A percentile compares a stretch with the other conserved stretches of the same genome.
phyloP scores from a whole-genome alignment of 2,797 vertebrate species.

The Sebastes jordani region DNA sequence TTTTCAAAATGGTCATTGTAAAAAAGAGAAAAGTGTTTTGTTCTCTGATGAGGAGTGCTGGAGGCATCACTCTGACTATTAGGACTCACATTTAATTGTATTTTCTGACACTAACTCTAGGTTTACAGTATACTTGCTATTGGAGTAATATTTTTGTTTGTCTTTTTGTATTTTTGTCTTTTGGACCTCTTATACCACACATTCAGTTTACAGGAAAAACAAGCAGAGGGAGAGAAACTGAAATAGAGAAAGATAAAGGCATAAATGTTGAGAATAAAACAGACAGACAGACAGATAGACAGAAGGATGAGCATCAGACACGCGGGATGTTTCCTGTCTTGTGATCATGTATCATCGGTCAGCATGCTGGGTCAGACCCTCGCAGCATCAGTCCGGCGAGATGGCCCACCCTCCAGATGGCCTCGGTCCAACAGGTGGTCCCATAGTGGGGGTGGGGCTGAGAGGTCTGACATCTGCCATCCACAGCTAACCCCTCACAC shows the following conservation, averaged over 20 bases:
- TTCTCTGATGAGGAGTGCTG: background rate
- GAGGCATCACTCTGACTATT: background rate
- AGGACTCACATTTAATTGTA: background rate
- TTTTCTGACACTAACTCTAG: background rate
- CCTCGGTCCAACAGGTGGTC: conserved; percentile 80
- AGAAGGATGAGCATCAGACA: background rate
- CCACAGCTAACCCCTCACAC: conserved; percentile 45
- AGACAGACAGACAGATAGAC: conserved; percentile 8
- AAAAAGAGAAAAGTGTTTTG: background rate
- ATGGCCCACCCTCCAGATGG: conserved; percentile 73
- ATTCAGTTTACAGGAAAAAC: background rate
- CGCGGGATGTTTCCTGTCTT: conserved; percentile 46
- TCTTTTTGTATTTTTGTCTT: background rate
- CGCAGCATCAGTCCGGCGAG: conserved; percentile 32
- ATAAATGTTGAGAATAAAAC: background rate
- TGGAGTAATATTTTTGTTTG: background rate
- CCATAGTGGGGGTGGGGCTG: conserved; percentile 53
- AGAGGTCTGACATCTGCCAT: conserved; percentile 78
- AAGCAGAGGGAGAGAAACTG: background rate
- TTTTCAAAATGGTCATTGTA: background rate
- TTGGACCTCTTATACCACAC: no score
- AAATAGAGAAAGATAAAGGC: background rate
- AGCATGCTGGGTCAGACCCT: conserved; percentile 58
- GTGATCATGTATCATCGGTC: conserved; percentile 64
- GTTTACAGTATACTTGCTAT: background rate